phyloP scores from a whole-genome alignment of 2,113 vertebrate species.

The Cololabis saira region DNA sequence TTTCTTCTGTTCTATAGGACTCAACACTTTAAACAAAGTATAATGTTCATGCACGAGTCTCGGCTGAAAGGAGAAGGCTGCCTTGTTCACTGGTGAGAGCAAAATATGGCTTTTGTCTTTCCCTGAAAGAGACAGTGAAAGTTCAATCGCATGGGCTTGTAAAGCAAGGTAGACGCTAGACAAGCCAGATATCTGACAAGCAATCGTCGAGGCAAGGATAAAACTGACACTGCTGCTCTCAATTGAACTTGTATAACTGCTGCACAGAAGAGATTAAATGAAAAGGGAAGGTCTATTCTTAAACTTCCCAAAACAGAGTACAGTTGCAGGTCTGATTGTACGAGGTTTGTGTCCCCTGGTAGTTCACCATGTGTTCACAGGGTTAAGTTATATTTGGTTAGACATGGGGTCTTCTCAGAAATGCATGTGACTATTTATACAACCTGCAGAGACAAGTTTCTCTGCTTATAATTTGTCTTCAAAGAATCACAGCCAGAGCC shows the following conservation, averaged over 20 bases:
- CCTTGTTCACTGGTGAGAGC: conserved; percentile 92
- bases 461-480: background rate
- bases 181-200: no score
- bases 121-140: background rate
- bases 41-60: conserved; percentile 93
- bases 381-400: conserved; percentile 51
- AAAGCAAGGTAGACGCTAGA: background rate
- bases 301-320: conserved; percentile 73
- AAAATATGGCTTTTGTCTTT: conserved; percentile 2
- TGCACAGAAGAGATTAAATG: conserved; percentile 58
- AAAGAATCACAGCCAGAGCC: background rate
- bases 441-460: background rate
- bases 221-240: background rate
- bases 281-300: conserved; percentile 65
- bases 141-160: background rate
- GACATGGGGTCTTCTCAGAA: conserved; percentile 56
- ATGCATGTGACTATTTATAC: conserved; percentile 43
- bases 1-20: conserved; percentile 74
- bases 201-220: background rate
- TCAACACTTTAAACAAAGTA: conserved; percentile 95
- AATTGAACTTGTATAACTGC: conserved; percentile 41
- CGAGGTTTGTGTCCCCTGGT: conserved; percentile 20
- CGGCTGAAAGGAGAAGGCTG: conserved; percentile 90
- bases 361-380: conserved; percentile 32
- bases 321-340: conserved; percentile 45